phyloP scores from a whole-genome alignment of 2,888 invertebrate genomes.

The Arge pagana region DNA sequence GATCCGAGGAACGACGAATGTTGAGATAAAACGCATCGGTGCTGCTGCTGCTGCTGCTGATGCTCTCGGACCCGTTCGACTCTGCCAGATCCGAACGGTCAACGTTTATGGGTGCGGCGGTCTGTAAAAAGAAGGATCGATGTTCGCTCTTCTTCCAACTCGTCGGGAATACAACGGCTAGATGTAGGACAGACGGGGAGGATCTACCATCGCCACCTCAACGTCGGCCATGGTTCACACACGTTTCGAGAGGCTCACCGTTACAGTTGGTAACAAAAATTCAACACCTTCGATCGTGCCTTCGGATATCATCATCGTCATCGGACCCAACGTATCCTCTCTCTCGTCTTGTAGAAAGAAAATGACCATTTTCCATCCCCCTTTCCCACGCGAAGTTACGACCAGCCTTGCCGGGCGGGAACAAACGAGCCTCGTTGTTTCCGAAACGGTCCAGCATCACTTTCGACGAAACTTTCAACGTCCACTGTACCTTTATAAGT shows the following conservation, averaged over 20 bases:
- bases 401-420: neutral
- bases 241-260: neutral
- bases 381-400: too few species aligned
- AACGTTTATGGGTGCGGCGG: slow-evolving; percentile 24
- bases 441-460: too few species aligned
- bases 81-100: slow-evolving; percentile 2
- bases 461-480: slow-evolving; percentile 13
- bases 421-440: neutral
- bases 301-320: neutral
- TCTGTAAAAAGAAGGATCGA: slow-evolving; percentile 9
- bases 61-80: too few species aligned
- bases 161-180: slow-evolving; percentile 2
- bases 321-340: neutral
- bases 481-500: slow-evolving; percentile 16
- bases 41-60: too few species aligned
- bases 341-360: neutral
- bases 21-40: too few species aligned
- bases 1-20: too few species aligned
- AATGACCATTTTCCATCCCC: too few species aligned
- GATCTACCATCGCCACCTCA: neutral
- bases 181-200: slow-evolving; percentile 3
- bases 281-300: neutral
- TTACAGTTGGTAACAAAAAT: slow-evolving; percentile 10
- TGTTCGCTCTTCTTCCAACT: neutral
- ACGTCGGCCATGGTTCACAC: slow-evolving; percentile 6